Base-by-base conservation (phyloP, 2,888 invertebrate genomes). In the Heliothis peltigera region DNA sequence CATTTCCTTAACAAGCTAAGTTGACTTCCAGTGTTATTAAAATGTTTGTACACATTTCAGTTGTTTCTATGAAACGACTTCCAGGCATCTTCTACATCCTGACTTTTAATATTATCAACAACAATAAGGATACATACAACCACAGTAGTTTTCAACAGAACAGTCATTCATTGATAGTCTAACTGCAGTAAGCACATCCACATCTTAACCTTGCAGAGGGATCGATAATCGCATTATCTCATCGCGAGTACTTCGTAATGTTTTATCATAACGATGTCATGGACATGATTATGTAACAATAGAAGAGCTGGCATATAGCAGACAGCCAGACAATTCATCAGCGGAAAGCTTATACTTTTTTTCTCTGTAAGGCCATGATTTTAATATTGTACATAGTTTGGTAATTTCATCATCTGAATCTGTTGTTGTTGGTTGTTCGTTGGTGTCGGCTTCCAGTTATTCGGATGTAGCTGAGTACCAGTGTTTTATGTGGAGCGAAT, bases 161-260 rank as follows among this genome's bases (percentile, higher is more conserved):
- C n/a, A 10, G 32, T n/a, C 15, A 39, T n/a, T 35, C 35, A 35
- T 35, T 39, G 15, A 39, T n/a, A 10, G n/a, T 15, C 39, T 39
- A 4, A 5, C 15, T 15, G 35, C 39, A 5, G 4, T 39, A 15
- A 39, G 39, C 39, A 39, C 39, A 39, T 39, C 39, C 39, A 39
- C 39, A 39, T 39, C 39, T 39, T 39, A 39, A 15, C 39, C 39
- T 39, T 39, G 39, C n/a, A 5, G 5, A n/a, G 39, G 5, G 39
- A 39, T 39, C 39, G 39, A 39, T 39, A 39, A 39, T 39, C 39
- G 39, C 39, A 39, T 39, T 39, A 39, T 39, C 5, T 39, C 4
- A 49, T 60, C 32, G 51, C 19, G 47, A 70, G 71, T 65, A 75
- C n/a, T 39, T 39, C 39, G 15, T 39, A n/a, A 39, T 39, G 39